phyloP scores from a whole-genome alignment of 2,888 invertebrate species.

The Cremastobaeus sp. region DNA sequence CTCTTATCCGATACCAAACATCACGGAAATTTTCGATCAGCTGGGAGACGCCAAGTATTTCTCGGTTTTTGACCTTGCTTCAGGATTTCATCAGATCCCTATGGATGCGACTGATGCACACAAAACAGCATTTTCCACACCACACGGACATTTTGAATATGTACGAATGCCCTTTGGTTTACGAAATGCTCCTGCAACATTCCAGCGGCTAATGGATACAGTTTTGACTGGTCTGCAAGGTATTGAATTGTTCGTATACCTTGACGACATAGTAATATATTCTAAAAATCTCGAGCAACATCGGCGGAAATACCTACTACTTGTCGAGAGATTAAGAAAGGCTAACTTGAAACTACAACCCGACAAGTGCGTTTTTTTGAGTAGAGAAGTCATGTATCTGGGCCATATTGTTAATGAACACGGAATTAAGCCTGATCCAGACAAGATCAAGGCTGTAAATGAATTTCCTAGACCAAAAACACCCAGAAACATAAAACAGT shows the following conservation, averaged over 20 bases:
- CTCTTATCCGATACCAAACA: neutral
- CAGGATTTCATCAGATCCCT: conserved; percentile 64
- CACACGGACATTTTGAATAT: conserved; percentile 62
- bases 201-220: conserved; percentile 68
- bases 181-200: conserved; percentile 65
- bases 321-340: neutral
- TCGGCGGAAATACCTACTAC: conserved; percentile 1
- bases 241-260: conserved; percentile 3
- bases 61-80: conserved; percentile 32
- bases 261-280: too few relatives aligned
- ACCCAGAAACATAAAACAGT: neutral
- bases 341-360: neutral
- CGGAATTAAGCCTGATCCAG: neutral
- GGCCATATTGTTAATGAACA: conserved; percentile 2
- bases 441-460: too few relatives aligned
- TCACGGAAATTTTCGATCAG: conserved; percentile 52
- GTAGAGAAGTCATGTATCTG: neutral
- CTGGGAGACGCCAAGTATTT: neutral
- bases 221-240: conserved; percentile 9
- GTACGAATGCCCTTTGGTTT: conserved; percentile 52
- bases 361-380: neutral
- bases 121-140: conserved; percentile 24
- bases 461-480: neutral
- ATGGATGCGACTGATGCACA: conserved; percentile 50
- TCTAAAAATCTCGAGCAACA: conserved; percentile 3